These are phyloP conservation scores for Plestiodon gilberti DNA, from an alignment of 2,113 vertebrate species.

Conservation along the genomic window DNA sequence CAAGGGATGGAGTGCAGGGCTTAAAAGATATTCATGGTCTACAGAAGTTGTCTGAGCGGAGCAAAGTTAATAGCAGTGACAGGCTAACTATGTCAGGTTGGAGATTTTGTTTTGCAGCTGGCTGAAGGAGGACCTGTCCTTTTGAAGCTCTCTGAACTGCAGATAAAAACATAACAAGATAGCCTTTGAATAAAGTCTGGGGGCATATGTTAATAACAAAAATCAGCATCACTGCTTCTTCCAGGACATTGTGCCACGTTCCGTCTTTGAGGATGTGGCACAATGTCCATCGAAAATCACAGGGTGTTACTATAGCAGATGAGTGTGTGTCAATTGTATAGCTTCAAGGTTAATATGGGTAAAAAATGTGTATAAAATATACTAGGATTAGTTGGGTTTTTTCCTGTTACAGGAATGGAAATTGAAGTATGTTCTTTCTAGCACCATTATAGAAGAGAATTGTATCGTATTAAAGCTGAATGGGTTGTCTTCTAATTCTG, in stretches of 20 bases:
- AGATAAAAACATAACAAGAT: slow-evolving; percentile 13
- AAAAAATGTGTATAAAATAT: background rate
- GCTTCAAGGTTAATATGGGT: background rate
- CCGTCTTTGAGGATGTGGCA: background rate
- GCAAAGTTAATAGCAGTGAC: slow-evolving; percentile 45
- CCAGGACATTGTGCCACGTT: background rate
- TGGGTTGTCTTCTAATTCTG: too few relatives aligned
- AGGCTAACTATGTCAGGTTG: slow-evolving; percentile 29
- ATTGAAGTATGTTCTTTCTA: background rate
- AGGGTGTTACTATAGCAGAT: background rate
- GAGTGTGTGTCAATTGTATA: background rate
- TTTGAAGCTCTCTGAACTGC: slow-evolving; percentile 49
- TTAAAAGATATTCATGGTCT: slow-evolving; percentile 66
- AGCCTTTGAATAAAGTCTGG: background rate
- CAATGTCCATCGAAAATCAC: background rate
- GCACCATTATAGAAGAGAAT: background rate
- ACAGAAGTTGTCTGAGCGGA: slow-evolving; percentile 60
- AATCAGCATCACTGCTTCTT: background rate
- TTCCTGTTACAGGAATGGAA: background rate
- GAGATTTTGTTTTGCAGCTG: slow-evolving; percentile 44
- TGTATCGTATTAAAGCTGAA: background rate
- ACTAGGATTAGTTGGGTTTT: background rate
- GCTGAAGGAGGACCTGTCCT: slow-evolving; percentile 34
- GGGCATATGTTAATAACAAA: background rate
- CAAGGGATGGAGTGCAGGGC: slow-evolving; percentile 42